A percentile compares a stretch with the other conserved stretches of the same genome.
These are phyloP conservation scores for Tiliacea aurago DNA, from an alignment of 2,888 invertebrate genomes.

Conservation along the genomic window DNA sequence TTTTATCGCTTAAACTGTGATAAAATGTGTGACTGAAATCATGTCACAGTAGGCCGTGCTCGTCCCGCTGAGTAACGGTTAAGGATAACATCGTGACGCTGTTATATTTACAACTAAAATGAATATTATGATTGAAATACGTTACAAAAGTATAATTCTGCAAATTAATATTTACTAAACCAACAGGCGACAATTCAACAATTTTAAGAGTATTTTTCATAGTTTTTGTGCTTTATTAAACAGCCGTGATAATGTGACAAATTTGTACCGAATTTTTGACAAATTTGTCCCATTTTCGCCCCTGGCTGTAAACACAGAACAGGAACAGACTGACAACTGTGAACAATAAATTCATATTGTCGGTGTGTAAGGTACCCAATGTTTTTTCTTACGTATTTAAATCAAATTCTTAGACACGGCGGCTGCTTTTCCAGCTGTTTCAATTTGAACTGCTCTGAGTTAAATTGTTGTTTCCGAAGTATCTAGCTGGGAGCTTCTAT, in stretches of 20 bases:
- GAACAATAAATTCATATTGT: neutral
- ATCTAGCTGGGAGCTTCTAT: neutral
- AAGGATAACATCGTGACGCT: neutral
- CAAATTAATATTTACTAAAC: neutral
- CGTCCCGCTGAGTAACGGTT: no score
- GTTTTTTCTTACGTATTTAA: neutral
- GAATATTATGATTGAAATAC: neutral
- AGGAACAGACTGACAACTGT: no score
- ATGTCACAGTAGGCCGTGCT: no score
- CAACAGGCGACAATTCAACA: neutral
- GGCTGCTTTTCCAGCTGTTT: neutral
- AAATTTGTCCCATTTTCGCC: neutral
- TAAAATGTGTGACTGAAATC: no score
- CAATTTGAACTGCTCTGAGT: neutral
- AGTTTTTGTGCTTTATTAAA: neutral
- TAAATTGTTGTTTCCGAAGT: slow-evolving; percentile 9
- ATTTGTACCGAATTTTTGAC: neutral
- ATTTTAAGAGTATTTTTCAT: neutral
- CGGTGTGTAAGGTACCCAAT: neutral
- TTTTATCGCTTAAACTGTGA: no score
- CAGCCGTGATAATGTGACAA: neutral
- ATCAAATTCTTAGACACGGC: neutral
- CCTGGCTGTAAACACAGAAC: neutral
- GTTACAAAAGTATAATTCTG: neutral
- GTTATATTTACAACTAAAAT: neutral